These are phyloP conservation scores for Tauraco erythrolophus DNA, from an alignment of 2,113 vertebrate species.

Conservation along the genomic window DNA sequence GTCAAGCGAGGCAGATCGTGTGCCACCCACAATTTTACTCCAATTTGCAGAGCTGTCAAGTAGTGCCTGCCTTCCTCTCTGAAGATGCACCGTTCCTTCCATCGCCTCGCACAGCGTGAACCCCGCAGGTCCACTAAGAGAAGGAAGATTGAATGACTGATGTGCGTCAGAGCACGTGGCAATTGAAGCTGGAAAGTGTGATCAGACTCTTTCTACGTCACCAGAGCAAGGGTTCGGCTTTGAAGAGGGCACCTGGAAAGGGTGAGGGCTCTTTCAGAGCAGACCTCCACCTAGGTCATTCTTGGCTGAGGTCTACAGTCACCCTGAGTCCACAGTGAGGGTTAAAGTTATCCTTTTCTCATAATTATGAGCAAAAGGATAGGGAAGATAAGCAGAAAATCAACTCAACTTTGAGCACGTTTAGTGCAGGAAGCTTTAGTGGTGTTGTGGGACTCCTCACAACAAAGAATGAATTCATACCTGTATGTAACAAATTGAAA, in stretches of 20 bases:
- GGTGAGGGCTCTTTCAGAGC: neutral
- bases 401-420: neutral
- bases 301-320: neutral
- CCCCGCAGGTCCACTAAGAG: neutral
- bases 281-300: neutral
- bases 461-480: neutral
- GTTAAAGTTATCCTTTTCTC: neutral
- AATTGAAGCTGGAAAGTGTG: neutral
- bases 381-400: neutral
- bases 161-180: neutral
- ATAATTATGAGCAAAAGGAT: neutral
- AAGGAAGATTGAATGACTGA: neutral
- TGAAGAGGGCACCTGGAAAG: neutral
- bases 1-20: neutral
- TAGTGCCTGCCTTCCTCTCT: neutral
- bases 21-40: neutral
- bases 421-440: neutral
- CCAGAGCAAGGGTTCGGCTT: neutral
- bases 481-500: neutral
- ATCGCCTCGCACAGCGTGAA: accelerated
- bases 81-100: neutral
- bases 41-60: neutral
- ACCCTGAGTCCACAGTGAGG: neutral
- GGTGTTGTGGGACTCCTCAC: neutral
- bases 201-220: neutral